Base-by-base conservation (phyloP, 2,888 invertebrate species). In the Oscheius sp. region DNA sequence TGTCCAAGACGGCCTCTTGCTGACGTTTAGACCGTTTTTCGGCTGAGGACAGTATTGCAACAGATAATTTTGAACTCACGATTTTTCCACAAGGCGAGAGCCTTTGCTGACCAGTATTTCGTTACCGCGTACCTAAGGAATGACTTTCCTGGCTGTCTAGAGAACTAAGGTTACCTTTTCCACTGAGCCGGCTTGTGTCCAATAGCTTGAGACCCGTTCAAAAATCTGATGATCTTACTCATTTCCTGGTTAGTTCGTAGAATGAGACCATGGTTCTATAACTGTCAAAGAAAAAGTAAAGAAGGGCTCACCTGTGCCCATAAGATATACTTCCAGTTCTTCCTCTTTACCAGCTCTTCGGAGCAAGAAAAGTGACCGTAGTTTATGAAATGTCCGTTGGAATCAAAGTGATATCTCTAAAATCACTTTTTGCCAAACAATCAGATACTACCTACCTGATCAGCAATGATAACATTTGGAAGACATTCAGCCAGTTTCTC, bases 121-220 rank as follows among this genome's bases (percentile, higher is more conserved):
- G 50, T 48, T 11, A 73, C 13, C 1, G 42, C 50, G 55, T 73
- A 71, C 48, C 71, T 71, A 21, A 21, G 21, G 21, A 21, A 21
- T 21, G 21, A 21, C 21, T 21, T 21, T 21, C 21, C 21, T 21
- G 21, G 21, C 21, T 21, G 21, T 21, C 21, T 21, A 21, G 11
- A 21, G 10, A 33, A 13, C 10, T n/a, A 10, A 57, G 37, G 51
- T 13, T 7, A 74, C 74, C 74, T 66, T 33, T 74, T 74, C 66
- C 66, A 74, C 33, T 74, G 74, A 68, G 74, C 74, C 29, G 66
- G 74, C 21, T 74, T 74, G 58, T 74, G 68, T 60, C 74, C 74
- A 21, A 74, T 68, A 1, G 59, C 53, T 10, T 74, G 74, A 66
- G 66, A 68, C 3, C 74, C 74, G 35, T 74, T 74, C 32, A 74